Conservation (phyloP, 2,888 invertebrate genomes). For the Lasius platythorax region DNA sequence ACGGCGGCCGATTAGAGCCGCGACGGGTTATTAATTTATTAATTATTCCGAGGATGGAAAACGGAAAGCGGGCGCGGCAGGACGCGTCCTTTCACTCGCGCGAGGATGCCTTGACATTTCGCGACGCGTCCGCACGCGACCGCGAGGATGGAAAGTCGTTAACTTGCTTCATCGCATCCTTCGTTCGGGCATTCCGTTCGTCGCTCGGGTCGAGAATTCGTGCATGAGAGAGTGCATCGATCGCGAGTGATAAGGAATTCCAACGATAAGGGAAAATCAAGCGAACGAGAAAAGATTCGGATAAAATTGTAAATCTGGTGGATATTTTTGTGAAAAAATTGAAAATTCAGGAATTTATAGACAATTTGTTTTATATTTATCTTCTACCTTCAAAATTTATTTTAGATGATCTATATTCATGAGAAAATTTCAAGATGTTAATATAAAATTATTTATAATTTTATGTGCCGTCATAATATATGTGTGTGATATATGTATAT, state of each 20-base stretch:
- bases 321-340: not conserved
- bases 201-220: not conserved
- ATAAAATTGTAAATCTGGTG: not conserved
- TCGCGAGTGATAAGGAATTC: not conserved
- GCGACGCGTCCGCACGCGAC: constrained; percentile 50
- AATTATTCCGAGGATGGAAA: constrained; percentile 63
- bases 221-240: not conserved
- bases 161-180: constrained; percentile 38
- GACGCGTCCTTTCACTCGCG: constrained; percentile 73
- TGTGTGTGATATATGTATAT: not conserved
- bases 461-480: not conserved
- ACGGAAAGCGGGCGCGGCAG: constrained; percentile 46
- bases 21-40: constrained; percentile 58
- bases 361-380: not conserved
- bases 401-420: too few relatives aligned
- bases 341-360: not conserved
- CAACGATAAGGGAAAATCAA: not conserved
- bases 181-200: constrained; percentile 21
- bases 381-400: not conserved
- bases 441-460: not conserved
- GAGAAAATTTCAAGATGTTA: not conserved
- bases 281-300: too few relatives aligned
- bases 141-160: constrained; percentile 50
- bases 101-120: constrained; percentile 75
- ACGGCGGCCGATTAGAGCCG: not conserved